A percentile compares a stretch with the other conserved stretches of the same genome.
Conservation (phyloP, 2,113 vertebrate genomes). For the Sciurus niger region DNA sequence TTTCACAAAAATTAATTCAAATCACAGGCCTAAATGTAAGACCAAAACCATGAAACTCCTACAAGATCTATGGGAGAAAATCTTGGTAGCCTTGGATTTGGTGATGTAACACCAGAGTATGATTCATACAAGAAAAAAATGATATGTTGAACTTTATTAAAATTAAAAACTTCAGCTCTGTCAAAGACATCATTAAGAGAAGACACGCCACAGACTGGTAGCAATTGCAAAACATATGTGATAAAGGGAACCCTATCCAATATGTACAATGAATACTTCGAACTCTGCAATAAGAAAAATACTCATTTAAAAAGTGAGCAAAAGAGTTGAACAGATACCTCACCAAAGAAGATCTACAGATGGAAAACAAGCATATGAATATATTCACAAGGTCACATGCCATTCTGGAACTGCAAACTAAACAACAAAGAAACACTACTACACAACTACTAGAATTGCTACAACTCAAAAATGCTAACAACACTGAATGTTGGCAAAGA, state of each 20-base stretch:
- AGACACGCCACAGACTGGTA: neutral
- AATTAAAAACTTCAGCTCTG: constrained; percentile 29
- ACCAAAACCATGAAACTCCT: neutral
- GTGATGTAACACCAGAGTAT: neutral
- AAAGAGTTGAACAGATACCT: neutral
- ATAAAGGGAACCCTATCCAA: constrained; percentile 23
- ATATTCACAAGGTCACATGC: neutral
- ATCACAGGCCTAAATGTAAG: neutral
- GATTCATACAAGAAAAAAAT: neutral
- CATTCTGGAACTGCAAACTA: neutral
- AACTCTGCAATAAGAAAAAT: constrained; percentile 32
- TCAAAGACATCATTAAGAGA: constrained; percentile 17
- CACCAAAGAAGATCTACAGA: neutral
- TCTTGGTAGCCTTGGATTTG: neutral
- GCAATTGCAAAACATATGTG: constrained; percentile 41
- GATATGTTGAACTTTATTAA: neutral
- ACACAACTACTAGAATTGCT: neutral
- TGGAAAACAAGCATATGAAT: neutral
- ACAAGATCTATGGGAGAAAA: neutral
- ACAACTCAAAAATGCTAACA: neutral
- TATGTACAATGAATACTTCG: constrained; percentile 40
- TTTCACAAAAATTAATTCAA: neutral
- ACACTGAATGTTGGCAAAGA: neutral
- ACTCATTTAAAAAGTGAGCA: neutral
- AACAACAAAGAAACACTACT: neutral